Base-by-base conservation (phyloP, 2,888 invertebrate species). In the Lasioglossum oenotherae region DNA sequence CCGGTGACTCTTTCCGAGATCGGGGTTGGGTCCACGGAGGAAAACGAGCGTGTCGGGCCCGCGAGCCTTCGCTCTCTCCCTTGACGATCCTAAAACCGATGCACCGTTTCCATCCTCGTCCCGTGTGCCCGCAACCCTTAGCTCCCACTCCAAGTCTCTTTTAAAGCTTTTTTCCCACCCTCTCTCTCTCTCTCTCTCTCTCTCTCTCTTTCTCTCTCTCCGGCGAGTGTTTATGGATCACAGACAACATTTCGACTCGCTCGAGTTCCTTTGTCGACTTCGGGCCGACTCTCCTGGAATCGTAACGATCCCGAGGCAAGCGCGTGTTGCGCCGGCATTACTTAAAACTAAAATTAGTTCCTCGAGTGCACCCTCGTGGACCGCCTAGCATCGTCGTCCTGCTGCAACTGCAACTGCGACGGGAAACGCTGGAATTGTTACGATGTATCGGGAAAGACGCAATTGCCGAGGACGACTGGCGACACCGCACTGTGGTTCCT, bases 1-100 rank as follows among this genome's bases (percentile, higher is more conserved):
- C 91, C 82, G 82, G 89, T 90, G 91, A 87, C 92, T 92, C 88
- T 88, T 92, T 80, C 72, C 76, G 80, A 74, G 87, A 88, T 90
- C 89, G 85, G 76, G 88, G 87, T 86, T 90, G 85, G 84, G 82
- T 82, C 89, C 84, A 74, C 79, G 64, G 84, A 86, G 87, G 82
- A 46, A 89, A 87, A 85, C 87, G 85, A 89, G 87, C 89, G 84
- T 86, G 86, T 89, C 88, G 87, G 87, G 85, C 84, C 84, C 82
- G 74, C n/a, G 84, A 82, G 83, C 79, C 60, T 53, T 82, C 77
- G 79, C 69, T 73, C 64, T 67, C 84, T 84, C 86, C 79, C 84
- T n/a, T 64, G 78, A 57, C 78, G 84, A 78, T 75, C 77, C 74
- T 88, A 86, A 86, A 81, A 80, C 81, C 73, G 78, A 87, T 81